Base-by-base conservation (phyloP, 2,888 invertebrate species). In the Elysia crispata region DNA sequence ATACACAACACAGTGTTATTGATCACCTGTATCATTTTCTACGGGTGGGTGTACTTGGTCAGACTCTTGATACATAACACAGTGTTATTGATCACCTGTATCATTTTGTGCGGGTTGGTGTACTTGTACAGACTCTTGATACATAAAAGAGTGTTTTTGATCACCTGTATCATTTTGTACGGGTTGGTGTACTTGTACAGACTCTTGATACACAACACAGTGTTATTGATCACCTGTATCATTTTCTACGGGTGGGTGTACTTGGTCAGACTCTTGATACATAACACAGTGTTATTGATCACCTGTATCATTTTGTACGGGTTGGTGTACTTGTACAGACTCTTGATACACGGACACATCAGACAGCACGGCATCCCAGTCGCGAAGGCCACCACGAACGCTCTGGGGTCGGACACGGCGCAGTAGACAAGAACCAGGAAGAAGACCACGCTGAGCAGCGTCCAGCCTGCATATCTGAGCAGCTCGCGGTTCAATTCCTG, bases 341-440 rank as follows among this genome's bases (percentile, higher is more conserved):
- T 73, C 64, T 73, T 76, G n/a, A 81, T 31, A 76, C 87, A 87
- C 1, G 88, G 88, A 72, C 83, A 84, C 23, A 86, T 72, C 20
- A 87, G 30, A 49, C 85, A 86, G 79, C 88, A 88, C 11, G 88
- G 88, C 72, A 86, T 87, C 5, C 87, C 86, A 1, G 84, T 84
- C 33, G 85, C 86, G 77, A 88, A 88, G n/a, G 86, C 85, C 33
- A 87, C 82, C 20, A 87, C 81, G 67, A 82, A 86, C 0, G 84
- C 79, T 3, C 86, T 76, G 3, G 88, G 88, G 76, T 87, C 86
- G n/a, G 85, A 83, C 18, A 86, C 77, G 77, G 87, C 86, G 69
- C 86, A 87, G 64, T 81, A 81, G 31, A 82, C 81, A 30, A 86
- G 66, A n/a, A 85, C 62, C 20, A 85, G 74, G 54, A 86, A 83